These are phyloP conservation scores for Drosophila kuntzei DNA, from an alignment of 2,888 invertebrate species.

Conservation along the genomic window DNA sequence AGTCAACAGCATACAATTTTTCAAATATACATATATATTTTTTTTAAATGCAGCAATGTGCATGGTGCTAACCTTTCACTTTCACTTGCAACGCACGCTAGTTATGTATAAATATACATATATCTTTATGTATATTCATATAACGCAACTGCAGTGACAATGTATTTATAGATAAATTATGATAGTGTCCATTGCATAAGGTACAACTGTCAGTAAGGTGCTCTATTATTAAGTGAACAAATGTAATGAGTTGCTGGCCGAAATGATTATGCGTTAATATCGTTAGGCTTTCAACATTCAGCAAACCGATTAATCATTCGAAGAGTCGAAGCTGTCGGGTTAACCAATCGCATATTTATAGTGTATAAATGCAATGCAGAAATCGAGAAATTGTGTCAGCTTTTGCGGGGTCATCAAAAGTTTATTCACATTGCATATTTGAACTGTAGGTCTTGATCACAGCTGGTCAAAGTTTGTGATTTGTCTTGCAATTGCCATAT, in stretches of 20 bases:
- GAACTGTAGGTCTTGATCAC: conserved; percentile 43
- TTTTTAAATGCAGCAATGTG: conserved; percentile 30
- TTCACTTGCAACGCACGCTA: conserved; percentile 47
- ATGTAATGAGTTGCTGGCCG: conserved; percentile 47
- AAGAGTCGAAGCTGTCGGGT: conserved; percentile 23
- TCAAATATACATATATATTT: too few species aligned
- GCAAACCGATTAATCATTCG: conserved; percentile 47
- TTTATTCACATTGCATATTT: conserved; percentile 45
- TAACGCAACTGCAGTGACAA: conserved; percentile 37
- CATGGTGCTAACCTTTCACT: conserved; percentile 61
- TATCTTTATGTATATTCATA: background rate
- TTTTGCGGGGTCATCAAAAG: conserved; percentile 36
- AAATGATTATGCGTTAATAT: conserved; percentile 48
- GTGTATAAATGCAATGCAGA: conserved; percentile 15
- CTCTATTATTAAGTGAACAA: conserved; percentile 59
- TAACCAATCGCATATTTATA: conserved; percentile 21
- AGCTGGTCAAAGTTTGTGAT: conserved; percentile 29
- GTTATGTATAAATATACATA: conserved; percentile 1
- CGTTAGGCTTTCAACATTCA: conserved; percentile 36
- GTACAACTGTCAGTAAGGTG: conserved; percentile 44
- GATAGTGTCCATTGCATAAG: conserved; percentile 52
- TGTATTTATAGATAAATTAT: conserved; percentile 42
- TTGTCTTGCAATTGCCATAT: conserved; percentile 49
- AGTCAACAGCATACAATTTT: conserved; percentile 28
- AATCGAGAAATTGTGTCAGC: conserved; percentile 42